Conservation (phyloP, 2,888 invertebrate species). For the Mystacides longicornis region DNA sequence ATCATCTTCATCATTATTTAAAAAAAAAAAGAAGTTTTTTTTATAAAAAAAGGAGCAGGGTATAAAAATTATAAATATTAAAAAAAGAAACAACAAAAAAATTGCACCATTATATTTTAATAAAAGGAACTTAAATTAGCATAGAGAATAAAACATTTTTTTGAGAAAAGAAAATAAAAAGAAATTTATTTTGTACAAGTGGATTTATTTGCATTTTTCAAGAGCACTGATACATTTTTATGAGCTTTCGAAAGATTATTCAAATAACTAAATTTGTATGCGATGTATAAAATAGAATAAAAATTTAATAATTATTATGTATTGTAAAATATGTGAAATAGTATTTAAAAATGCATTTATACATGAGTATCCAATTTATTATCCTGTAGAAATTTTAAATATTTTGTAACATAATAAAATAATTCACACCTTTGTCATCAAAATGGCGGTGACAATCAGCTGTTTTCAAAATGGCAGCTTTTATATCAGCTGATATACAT, state of each 20-base stretch:
- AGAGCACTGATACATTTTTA: neutral
- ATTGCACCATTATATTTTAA: neutral
- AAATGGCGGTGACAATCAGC: no score
- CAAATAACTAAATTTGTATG: conserved; percentile 2
- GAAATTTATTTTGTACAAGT: neutral
- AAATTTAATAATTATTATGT: neutral
- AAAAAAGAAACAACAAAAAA: neutral
- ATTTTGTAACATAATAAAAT: no score
- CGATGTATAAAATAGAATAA: neutral
- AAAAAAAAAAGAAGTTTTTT: no score
- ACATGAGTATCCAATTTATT: no score
- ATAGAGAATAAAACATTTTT: neutral
- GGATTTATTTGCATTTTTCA: neutral
- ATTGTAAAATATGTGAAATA: neutral
- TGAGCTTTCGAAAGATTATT: neutral
- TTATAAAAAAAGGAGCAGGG: no score
- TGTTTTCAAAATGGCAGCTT: neutral
- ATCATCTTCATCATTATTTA: no score
- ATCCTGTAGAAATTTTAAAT: no score
- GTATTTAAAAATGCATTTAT: neutral
- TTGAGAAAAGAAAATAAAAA: no score
- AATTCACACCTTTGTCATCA: no score
- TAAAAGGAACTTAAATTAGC: no score
- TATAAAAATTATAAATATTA: no score
- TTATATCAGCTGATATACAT: neutral